Percentiles rank a stretch among this genome's conserved stretches.
These are phyloP conservation scores for Cataglyphis rosenhaueri DNA, from an alignment of 2,888 invertebrate genomes.

Conservation along the genomic window DNA sequence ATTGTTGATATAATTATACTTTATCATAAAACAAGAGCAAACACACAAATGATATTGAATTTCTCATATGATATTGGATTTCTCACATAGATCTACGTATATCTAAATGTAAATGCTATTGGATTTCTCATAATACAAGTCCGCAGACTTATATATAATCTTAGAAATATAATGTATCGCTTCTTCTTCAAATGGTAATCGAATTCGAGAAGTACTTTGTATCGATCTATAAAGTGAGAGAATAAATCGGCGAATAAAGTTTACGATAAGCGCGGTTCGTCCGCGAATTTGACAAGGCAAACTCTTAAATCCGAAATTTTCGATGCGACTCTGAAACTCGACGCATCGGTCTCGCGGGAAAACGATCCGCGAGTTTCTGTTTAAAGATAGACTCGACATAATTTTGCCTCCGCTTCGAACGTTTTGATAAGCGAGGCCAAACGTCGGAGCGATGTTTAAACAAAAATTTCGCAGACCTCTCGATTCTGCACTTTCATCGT, in stretches of 20 bases:
- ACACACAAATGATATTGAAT: not conserved
- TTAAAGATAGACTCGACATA: slow-evolving; percentile 29
- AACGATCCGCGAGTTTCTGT: slow-evolving; percentile 10
- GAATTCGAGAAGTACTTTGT: not conserved
- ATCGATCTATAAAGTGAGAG: slow-evolving; percentile 17
- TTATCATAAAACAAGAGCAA: not conserved
- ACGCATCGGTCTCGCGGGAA: slow-evolving; percentile 25
- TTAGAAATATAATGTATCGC: not conserved
- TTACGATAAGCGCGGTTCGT: slow-evolving; percentile 23
- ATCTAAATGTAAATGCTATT: not conserved
- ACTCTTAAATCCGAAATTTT: slow-evolving; percentile 54
- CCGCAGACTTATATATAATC: not conserved
- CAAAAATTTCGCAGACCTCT: slow-evolving; percentile 27
- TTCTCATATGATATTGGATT: not conserved
- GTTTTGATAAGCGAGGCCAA: slow-evolving; percentile 31
- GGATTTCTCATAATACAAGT: not conserved
- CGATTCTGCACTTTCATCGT: not conserved
- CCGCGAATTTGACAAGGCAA: slow-evolving; percentile 31
- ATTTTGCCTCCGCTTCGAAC: slow-evolving; percentile 21
- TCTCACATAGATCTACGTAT: not conserved
- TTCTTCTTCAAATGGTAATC: not conserved
- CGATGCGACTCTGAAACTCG: slow-evolving; percentile 43
- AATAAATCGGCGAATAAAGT: slow-evolving; percentile 38
- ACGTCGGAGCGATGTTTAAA: slow-evolving; percentile 31
- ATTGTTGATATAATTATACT: not conserved